phyloP scores from a whole-genome alignment of 2,113 vertebrate genomes.

The Elaphurus davidianus region DNA sequence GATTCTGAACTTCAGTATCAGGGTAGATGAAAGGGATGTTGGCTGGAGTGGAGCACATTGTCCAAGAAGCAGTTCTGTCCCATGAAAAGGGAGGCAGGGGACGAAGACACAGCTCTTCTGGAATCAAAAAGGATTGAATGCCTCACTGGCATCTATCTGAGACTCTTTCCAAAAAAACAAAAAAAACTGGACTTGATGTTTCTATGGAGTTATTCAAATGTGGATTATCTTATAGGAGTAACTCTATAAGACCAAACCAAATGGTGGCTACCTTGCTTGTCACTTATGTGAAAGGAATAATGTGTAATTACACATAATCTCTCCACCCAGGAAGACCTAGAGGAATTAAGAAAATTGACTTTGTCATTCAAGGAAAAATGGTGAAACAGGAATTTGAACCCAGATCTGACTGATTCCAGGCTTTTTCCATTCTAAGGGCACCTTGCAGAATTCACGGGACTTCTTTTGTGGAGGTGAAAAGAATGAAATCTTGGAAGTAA shows the following conservation, averaged over 20 bases:
- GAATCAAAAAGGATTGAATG: accelerated
- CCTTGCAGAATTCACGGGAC: conserved; percentile 13
- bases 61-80: no score
- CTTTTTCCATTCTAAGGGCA: background rate
- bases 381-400: accelerated
- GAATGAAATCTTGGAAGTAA: conserved; percentile 54
- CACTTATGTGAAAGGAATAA: background rate
- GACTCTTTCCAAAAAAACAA: background rate
- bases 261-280: accelerated
- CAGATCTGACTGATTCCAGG: background rate
- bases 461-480: conserved; percentile 51
- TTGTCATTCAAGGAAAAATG: no score
- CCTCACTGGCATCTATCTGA: background rate
- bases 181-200: background rate
- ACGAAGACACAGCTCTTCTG: accelerated
- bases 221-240: background rate
- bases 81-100: accelerated
- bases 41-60: background rate
- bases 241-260: no score
- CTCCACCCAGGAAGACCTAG: accelerated
- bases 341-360: no score
- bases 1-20: background rate
- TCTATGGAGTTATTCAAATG: background rate
- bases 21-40: accelerated
- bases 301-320: accelerated